These are phyloP conservation scores for Rhodeus uyekii DNA, from an alignment of 2,797 vertebrate genomes.

Conservation along the genomic window DNA sequence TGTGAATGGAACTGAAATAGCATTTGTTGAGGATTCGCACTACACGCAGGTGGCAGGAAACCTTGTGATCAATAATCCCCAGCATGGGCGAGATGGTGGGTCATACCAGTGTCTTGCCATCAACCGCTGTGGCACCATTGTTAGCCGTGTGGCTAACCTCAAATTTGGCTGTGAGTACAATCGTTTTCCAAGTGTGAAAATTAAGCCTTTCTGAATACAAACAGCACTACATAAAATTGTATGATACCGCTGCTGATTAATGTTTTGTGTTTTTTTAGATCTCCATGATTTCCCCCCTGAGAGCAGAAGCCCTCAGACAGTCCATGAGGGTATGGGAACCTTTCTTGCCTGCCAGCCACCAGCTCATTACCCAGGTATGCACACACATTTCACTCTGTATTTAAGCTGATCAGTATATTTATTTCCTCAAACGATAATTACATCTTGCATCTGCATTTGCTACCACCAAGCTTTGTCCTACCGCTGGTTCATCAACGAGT, in stretches of 20 bases:
- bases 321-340: constrained; percentile 85
- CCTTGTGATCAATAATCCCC: constrained; percentile 87
- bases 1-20: constrained; percentile 90
- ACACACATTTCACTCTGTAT: background rate
- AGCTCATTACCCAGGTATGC: constrained; percentile 91
- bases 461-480: constrained; percentile 84
- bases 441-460: constrained; percentile 11
- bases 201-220: background rate
- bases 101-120: constrained; percentile 94
- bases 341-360: constrained; percentile 91
- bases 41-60: constrained; percentile 90
- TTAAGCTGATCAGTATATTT: background rate
- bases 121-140: constrained; percentile 88
- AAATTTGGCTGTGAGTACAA: constrained; percentile 94
- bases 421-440: background rate
- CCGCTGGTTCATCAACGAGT: constrained; percentile 94
- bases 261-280: constrained; percentile 72
- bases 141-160: constrained; percentile 89
- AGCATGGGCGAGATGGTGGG: constrained; percentile 81
- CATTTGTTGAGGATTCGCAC: constrained; percentile 79
- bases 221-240: background rate
- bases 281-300: constrained; percentile 93
- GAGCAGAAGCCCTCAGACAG: constrained; percentile 85
- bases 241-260: background rate
- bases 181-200: background rate